These are phyloP conservation scores for Podotricha telesiphe DNA, from an alignment of 2,888 invertebrate species.

Conservation along the genomic window DNA sequence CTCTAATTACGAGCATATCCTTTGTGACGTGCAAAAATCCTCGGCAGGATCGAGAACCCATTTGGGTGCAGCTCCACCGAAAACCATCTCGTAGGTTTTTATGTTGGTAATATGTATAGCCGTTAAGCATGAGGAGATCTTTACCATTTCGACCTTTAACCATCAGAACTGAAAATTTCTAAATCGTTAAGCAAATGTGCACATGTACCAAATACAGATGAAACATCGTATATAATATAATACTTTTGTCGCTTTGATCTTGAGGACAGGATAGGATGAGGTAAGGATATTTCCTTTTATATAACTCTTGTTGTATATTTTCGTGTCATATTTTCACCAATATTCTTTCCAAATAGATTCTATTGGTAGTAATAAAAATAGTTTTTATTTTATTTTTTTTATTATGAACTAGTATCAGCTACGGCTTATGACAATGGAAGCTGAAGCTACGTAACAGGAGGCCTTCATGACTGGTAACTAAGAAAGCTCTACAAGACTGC, in stretches of 20 bases:
- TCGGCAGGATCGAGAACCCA: slow-evolving; percentile 77
- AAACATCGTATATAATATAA: neutral
- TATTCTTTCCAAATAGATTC: neutral
- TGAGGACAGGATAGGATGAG: neutral
- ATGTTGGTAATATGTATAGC: slow-evolving; percentile 78
- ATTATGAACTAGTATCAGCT: neutral
- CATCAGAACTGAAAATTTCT: slow-evolving; percentile 67
- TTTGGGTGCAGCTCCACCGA: slow-evolving; percentile 79
- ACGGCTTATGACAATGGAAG: slow-evolving; percentile 50
- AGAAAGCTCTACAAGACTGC: slow-evolving; percentile 49
- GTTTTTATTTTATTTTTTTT: slow-evolving; percentile 31
- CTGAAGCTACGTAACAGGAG: slow-evolving; percentile 45
- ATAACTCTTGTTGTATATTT: too few relatives aligned
- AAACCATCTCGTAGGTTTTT: slow-evolving; percentile 72
- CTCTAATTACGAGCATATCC: slow-evolving; percentile 71
- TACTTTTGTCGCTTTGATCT: neutral
- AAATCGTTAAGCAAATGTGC: slow-evolving; percentile 17
- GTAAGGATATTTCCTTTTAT: neutral
- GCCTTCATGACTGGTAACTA: slow-evolving; percentile 47
- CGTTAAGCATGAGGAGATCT: slow-evolving; percentile 71
- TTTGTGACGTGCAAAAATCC: slow-evolving; percentile 74
- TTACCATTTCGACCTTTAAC: slow-evolving; percentile 76
- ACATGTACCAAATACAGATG: neutral
- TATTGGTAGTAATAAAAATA: neutral
- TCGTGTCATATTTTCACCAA: too few relatives aligned